Evolutionary conservation across 2,888 invertebrate species (phyloP), one percentile per base, ranked within the genome.

Genomic region (Cheilosia vulpina): DNA sequence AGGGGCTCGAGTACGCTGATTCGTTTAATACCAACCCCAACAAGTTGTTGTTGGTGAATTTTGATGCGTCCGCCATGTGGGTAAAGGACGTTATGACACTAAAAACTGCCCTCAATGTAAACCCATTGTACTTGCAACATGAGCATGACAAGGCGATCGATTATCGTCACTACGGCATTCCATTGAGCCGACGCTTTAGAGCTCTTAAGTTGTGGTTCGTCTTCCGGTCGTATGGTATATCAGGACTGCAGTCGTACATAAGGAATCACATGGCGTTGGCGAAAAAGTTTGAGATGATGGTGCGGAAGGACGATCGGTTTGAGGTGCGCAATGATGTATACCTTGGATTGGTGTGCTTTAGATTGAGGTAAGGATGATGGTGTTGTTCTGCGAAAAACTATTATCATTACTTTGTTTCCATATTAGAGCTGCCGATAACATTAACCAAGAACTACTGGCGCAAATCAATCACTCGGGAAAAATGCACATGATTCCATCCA

Each of bases 141-240:
- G 96, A 96, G 58, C 96, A 96, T 91, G 94, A 95, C 80, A 94
- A 94, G 88, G 94, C 95, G 2, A 95, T 95, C 65, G 96, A 96
- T 89, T 95, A 95, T 89, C 92, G 95, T 89, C 97, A 98, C 90
- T 98, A 97, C 95, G 97, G 97, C 2, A 96, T 98, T 80, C 97
- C 97, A 0, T 90, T 98, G 57, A 96, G 97, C 90, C 93, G 97
- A 45, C 93, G 97, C 65, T 98, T 98, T 91, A 94, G 98, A 9
- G 95, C 97, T 0, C 92, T 98, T 13, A 98, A 98, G 90, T 92
- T 98, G 17, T 98, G 97, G 97, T 98, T 98, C 90, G 97, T 97
- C 1, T 93, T 95, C 87, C 93, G 97, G 58, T 94, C 95, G 87
- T 97, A 97, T 89, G 98, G 98, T 1, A 94, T 97, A 0, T 94